A percentile compares a stretch with the other conserved stretches of the same genome.
Conservation (phyloP, 1,140 invertebrate species). For the Drosophila melanica region DNA sequence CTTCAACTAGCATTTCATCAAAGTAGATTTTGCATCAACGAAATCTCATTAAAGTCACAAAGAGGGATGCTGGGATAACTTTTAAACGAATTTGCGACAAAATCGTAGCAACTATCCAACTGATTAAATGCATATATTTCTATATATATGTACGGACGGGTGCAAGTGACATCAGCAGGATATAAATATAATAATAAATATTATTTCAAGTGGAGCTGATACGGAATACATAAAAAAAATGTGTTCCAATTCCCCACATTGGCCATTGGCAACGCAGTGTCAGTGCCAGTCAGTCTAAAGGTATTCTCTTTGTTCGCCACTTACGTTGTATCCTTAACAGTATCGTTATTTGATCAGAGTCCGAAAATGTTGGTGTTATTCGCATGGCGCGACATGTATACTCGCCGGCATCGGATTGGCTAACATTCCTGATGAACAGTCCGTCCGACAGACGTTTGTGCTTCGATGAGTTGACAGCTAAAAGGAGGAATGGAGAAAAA, state of each 20-base stretch:
- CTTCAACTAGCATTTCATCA: too few relatives aligned
- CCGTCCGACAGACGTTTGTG: slow-evolving; percentile 84
- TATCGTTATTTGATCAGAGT: slow-evolving; percentile 84
- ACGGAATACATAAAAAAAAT: too few relatives aligned
- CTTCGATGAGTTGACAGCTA: slow-evolving; percentile 77
- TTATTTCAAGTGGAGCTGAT: too few relatives aligned
- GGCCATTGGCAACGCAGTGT: too few relatives aligned
- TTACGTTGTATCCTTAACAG: slow-evolving; percentile 85
- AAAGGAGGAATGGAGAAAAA: slow-evolving; percentile 5
- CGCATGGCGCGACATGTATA: slow-evolving; percentile 86
- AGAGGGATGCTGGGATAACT: too few relatives aligned
- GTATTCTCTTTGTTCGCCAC: slow-evolving; percentile 38
- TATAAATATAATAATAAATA: too few relatives aligned
- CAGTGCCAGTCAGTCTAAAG: not conserved
- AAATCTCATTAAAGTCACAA: too few relatives aligned
- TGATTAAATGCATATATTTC: too few relatives aligned
- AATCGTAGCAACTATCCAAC: not conserved
- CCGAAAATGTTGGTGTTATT: slow-evolving; percentile 83
- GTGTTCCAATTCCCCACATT: too few relatives aligned
- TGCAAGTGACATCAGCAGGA: too few relatives aligned
- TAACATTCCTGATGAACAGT: slow-evolving; percentile 85
- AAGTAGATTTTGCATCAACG: too few relatives aligned
- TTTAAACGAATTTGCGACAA: not conserved
- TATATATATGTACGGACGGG: too few relatives aligned
- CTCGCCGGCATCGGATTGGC: slow-evolving; percentile 85